These are phyloP conservation scores for Ctenoplectra terminalis DNA, from an alignment of 1,140 invertebrate species.

Conservation along the genomic window DNA sequence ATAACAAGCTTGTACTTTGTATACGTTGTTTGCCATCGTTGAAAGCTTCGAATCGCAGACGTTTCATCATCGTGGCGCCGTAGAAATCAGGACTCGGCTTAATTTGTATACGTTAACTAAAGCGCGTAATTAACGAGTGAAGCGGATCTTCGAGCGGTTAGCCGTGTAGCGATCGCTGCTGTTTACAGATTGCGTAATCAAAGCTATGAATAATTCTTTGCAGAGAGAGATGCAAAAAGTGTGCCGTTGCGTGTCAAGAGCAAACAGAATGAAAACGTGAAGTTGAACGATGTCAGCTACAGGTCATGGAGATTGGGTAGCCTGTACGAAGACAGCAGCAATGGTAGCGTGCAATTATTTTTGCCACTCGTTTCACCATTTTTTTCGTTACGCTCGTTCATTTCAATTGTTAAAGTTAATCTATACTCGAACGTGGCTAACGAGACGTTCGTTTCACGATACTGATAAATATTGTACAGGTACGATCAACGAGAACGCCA, in stretches of 20 bases:
- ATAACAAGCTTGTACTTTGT: too few relatives aligned
- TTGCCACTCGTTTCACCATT: background rate
- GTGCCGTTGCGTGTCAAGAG: conserved; percentile 60
- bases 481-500: conserved; percentile 70
- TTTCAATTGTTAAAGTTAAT: too few relatives aligned
- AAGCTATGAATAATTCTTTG: conserved; percentile 12
- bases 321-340: conserved; percentile 76
- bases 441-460: background rate
- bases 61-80: background rate
- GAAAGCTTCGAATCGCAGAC: background rate
- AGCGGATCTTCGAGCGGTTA: background rate
- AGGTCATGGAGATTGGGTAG: conserved; percentile 81
- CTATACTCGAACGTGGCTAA: too few relatives aligned
- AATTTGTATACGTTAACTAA: background rate
- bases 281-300: conserved; percentile 79
- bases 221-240: conserved; percentile 68
- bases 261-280: conserved; percentile 73
- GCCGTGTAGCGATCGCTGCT: background rate
- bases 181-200: conserved; percentile 29
- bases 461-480: conserved; percentile 55
- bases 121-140: conserved; percentile 6
- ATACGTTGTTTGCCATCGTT: too few relatives aligned
- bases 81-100: conserved; percentile 1
- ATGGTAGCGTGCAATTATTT: conserved; percentile 60
- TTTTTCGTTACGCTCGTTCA: too few relatives aligned